Conservation (phyloP, 2,888 invertebrate genomes). For the Chesias legatella region DNA sequence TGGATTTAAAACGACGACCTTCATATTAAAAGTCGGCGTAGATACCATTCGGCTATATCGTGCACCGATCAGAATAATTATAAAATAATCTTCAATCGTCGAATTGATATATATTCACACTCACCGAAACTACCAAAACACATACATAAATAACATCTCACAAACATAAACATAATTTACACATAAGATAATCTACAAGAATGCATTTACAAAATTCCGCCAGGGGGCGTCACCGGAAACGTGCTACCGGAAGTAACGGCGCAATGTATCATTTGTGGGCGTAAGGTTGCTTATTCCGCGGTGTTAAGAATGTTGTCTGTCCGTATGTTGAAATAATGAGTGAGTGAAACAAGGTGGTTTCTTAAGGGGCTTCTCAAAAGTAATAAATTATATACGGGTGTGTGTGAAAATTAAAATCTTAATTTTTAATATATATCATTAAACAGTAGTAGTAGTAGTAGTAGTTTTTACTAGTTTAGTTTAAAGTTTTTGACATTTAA, state of each 20-base stretch:
- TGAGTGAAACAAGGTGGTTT: neutral
- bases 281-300: slow-evolving; percentile 34
- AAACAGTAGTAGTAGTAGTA: no score
- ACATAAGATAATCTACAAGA: slow-evolving; percentile 28
- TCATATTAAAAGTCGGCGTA: no score
- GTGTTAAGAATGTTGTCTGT: slow-evolving; percentile 23
- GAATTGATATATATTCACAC: no score
- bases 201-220: slow-evolving; percentile 45
- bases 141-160: slow-evolving; percentile 31
- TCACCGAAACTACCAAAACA: neutral
- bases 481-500: no score
- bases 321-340: slow-evolving; percentile 3
- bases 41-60: no score
- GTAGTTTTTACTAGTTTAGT: no score
- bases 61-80: no score
- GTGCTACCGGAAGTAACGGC: slow-evolving; percentile 41
- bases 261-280: slow-evolving; percentile 56
- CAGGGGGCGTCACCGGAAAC: slow-evolving; percentile 51
- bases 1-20: no score
- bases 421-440: no score
- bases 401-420: no score
- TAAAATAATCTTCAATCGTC: no score
- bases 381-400: no score
- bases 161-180: slow-evolving; percentile 20
- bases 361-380: neutral